Evolutionary conservation across 2,888 invertebrate species (phyloP), one percentile per base, ranked within the genome.

Genomic region (Serrognathus titanus): DNA sequence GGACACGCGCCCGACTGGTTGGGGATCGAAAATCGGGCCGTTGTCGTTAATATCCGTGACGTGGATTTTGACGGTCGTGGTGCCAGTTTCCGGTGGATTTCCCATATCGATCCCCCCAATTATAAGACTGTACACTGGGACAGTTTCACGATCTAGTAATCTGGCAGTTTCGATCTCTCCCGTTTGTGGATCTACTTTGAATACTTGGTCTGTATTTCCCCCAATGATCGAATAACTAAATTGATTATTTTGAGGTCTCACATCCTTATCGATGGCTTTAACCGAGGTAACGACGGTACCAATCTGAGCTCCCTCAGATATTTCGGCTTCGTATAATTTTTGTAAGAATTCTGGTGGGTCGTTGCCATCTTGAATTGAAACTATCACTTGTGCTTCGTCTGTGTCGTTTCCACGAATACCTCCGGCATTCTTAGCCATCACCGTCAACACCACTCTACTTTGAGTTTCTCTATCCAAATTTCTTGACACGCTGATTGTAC

Each of bases 361-460:
- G 73, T 97, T 97, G 13, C 96, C 96, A 75, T 97, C 97, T 79
- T 95, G 93, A 61, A 97, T 92, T 0, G 92, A 90, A 60, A 97
- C 89, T 48, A 93, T 91, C 0, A 97, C 92, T 78, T 94, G 93
- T 3, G 96, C 96, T 78, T 94, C 94, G 72, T 95, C 96, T 0
- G 95, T 96, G 70, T 97, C 96, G 73, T 96, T 95, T 2, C 97
- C 97, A 39, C 89, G 84, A 65, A 97, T 95, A 12, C 94, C 92
- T 10, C 97, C 97, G 49, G 88, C 87, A 73, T 97, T 97, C 79
- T 97, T 97, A 0, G 96, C 96, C 81, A 97, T 84, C 0, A 96
- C 94, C 0, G 94, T 94, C 8, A 97, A 78, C 0, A 94, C 91
- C 1, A 93, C 93, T 58, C 94, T 83, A 70, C 89, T 93, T 76